Percentiles rank a stretch among this genome's conserved stretches.
Evolutionary conservation across 2,797 vertebrate genomes (phyloP).

Genomic region (Tympanoctomys barrerae): DNA sequence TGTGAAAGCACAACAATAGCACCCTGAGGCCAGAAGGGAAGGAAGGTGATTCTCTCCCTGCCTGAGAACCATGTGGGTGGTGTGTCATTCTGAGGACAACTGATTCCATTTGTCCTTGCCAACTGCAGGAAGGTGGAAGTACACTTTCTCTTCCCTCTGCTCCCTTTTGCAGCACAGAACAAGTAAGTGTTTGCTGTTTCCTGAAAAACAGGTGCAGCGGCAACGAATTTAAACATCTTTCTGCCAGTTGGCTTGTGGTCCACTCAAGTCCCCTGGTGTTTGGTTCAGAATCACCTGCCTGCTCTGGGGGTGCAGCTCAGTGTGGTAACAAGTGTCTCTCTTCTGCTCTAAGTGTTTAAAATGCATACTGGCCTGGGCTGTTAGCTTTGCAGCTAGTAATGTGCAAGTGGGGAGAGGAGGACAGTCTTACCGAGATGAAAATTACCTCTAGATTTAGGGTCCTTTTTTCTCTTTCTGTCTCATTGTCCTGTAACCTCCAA

Average conservation of each 20-base stretch:
- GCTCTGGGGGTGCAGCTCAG: not conserved
- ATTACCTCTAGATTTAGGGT: not conserved
- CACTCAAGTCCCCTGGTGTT: not conserved
- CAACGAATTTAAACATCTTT: not conserved
- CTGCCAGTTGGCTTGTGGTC: not conserved
- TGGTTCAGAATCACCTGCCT: not conserved
- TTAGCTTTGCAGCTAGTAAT: not conserved
- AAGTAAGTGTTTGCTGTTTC: constrained; percentile 22
- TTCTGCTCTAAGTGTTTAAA: not conserved
- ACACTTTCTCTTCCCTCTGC: not conserved
- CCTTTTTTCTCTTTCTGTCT: not conserved
- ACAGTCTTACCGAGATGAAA: not conserved
- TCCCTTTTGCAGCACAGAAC: not conserved
- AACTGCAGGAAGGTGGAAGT: constrained; percentile 56
- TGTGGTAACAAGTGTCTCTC: not conserved
- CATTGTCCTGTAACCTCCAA: not conserved
- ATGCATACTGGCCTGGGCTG: not conserved
- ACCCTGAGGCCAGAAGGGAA: constrained; percentile 35
- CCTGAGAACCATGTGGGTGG: not conserved
- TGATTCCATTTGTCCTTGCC: constrained; percentile 53
- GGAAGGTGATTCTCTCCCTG: constrained; percentile 53
- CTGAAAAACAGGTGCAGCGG: constrained; percentile 7
- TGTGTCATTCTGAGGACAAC: constrained; percentile 41
- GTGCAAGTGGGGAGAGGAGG: not conserved
- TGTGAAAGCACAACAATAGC: constrained; percentile 31